These are phyloP conservation scores for Peromyscus polionotus DNA, from an alignment of 2,113 vertebrate species.

Conservation along the genomic window DNA sequence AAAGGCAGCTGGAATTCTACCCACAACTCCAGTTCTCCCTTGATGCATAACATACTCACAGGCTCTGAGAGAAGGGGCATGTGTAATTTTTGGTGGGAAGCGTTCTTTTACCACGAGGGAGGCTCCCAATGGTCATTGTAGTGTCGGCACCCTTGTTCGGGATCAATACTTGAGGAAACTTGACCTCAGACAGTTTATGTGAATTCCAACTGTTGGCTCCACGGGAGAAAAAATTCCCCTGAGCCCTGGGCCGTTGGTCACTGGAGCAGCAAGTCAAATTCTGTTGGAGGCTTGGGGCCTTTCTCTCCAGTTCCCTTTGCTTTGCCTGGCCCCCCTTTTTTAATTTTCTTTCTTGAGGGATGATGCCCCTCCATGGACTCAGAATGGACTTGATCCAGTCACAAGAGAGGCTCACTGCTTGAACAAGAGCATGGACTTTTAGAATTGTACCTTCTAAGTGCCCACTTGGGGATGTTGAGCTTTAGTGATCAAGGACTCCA, in stretches of 20 bases:
- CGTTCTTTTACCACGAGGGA: not conserved
- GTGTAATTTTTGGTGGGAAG: not conserved
- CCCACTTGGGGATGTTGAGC: accelerated
- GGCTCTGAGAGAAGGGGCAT: not conserved
- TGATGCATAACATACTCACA: not conserved
- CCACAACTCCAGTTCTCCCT: not conserved
- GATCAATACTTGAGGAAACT: not conserved
- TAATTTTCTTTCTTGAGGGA: not conserved
- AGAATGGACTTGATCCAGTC: not conserved
- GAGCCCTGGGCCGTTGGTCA: not conserved
- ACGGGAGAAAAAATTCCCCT: not conserved
- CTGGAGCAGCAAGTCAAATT: not conserved
- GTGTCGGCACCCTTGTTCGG: not conserved
- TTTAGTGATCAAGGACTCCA: not conserved
- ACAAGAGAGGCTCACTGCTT: not conserved
- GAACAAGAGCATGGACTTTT: not conserved
- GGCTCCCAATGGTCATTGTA: not conserved
- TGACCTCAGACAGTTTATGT: not conserved
- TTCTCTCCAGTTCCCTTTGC: not conserved
- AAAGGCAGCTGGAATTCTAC: not conserved
- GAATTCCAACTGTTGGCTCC: constrained; percentile 16
- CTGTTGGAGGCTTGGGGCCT: not conserved
- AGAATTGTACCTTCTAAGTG: not conserved
- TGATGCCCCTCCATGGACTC: not conserved
- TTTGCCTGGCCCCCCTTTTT: not conserved